Evolutionary conservation across 2,113 vertebrate species (phyloP), one percentile per base, ranked within the genome.

Genomic region (Aegotheles bennettii): DNA sequence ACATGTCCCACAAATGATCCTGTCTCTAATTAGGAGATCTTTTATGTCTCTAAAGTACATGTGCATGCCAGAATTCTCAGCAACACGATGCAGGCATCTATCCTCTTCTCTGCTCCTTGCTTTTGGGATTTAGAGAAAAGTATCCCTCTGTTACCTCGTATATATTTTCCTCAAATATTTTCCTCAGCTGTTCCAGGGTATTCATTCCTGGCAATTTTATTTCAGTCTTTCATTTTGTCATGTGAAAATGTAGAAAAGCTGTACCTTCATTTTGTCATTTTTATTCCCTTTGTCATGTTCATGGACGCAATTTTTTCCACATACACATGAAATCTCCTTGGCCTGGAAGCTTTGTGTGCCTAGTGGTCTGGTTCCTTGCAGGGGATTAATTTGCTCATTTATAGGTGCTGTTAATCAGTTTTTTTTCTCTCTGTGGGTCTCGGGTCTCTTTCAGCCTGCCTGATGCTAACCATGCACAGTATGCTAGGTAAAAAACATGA

Each of bases 1-100:
- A 96, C 91, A 93, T 97, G 95, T 95, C 74, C 87, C 81, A 84
- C 53, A 95, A 94, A 93, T 85, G 69, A 94, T 96, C 61, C 95
- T 97, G 95, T 93, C 74, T 96, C 93, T 94, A 91, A 97, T 95
- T 95, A 95, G 87, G 61, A 84, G 57, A 96, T 57, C 93, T 95
- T 97, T 96, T 69, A 95, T 95, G 95, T 95, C 84, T 95, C 84
- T 50, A 45, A 89, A 18, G 56, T 87, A 96, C 96, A 97, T 93
- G 63, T 94, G 96, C 91, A 45, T 26, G 70, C 95, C 96, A 95
- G 95, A 96, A 93, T 95, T 89, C 84, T 84, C 79, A 60, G 33
- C 69, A 73, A 78, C 31, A 73, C 2, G 4, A 88, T 71, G 61
- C 76, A 94, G 89, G 50, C 64, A 91, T 95, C 91, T 87, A 67